A percentile compares a stretch with the other conserved stretches of the same genome.
phyloP scores from a whole-genome alignment of 1,140 invertebrate genomes.

The Drosophila chauvacae region DNA sequence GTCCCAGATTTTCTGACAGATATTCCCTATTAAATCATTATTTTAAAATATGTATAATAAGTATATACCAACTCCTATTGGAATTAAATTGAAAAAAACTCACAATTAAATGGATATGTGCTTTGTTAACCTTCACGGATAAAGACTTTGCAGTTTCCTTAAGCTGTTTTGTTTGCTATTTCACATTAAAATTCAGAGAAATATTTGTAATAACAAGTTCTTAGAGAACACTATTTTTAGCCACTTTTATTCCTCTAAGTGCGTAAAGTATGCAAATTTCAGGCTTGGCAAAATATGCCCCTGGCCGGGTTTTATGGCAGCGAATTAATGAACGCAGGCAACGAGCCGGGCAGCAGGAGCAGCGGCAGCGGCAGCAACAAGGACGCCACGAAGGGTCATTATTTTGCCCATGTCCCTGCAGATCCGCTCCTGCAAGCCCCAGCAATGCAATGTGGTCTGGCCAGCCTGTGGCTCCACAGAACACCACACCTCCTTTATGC shows the following conservation, averaged over 20 bases:
- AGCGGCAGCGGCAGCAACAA: slow-evolving; percentile 19
- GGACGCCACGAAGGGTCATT: slow-evolving; percentile 61
- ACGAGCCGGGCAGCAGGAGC: slow-evolving; percentile 42
- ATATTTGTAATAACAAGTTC: background rate
- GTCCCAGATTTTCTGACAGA: background rate
- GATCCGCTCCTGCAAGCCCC: slow-evolving; percentile 18
- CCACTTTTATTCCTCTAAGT: slow-evolving; percentile 1
- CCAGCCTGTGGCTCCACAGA: slow-evolving; percentile 42
- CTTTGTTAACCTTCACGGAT: background rate
- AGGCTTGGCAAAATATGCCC: slow-evolving; percentile 73
- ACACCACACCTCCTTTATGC: slow-evolving; percentile 18
- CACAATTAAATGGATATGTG: background rate
- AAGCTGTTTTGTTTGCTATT: too few relatives aligned
- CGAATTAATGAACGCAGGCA: slow-evolving; percentile 81
- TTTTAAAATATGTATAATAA: background rate
- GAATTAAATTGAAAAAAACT: background rate
- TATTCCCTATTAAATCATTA: background rate
- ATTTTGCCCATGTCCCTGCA: slow-evolving; percentile 55
- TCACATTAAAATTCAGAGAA: background rate
- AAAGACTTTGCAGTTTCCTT: too few relatives aligned
- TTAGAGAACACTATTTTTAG: background rate
- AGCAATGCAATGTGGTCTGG: slow-evolving; percentile 37
- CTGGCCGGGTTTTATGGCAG: slow-evolving; percentile 74
- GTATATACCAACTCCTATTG: background rate
- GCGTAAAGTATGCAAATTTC: slow-evolving; percentile 74